Evolutionary conservation across 2,113 vertebrate genomes (phyloP).

Genomic region (Varanus komodoensis): DNA sequence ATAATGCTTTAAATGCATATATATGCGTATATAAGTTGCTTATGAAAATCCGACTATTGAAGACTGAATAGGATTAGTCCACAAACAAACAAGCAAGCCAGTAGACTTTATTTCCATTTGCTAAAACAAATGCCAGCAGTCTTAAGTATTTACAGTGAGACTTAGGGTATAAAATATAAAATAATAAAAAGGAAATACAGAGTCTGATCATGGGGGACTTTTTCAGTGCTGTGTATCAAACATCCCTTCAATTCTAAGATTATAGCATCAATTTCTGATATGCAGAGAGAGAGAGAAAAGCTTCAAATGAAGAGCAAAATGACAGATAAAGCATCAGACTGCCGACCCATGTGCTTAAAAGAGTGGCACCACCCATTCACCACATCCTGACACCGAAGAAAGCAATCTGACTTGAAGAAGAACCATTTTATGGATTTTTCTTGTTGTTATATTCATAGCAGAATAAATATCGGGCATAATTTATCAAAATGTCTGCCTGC

Average conservation of each 20-base stretch:
- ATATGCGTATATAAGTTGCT: neutral
- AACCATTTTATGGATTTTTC: neutral
- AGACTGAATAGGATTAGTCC: fast-evolving
- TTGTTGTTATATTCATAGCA: neutral
- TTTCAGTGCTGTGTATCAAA: neutral
- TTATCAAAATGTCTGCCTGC: neutral
- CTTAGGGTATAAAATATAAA: fast-evolving
- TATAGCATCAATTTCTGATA: constrained; percentile 1
- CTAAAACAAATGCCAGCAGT: neutral
- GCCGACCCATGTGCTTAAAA: constrained; percentile 32
- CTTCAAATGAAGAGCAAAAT: neutral
- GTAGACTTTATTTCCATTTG: fast-evolving
- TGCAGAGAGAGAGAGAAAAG: neutral
- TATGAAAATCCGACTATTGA: neutral
- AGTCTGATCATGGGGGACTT: neutral
- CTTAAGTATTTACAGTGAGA: neutral
- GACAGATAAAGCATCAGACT: neutral
- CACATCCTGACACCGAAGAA: neutral
- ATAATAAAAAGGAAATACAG: neutral
- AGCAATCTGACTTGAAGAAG: neutral
- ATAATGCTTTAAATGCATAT: neutral
- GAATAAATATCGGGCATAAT: neutral
- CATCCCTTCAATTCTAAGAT: fast-evolving
- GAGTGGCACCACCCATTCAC: neutral
- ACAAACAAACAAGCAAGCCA: fast-evolving